phyloP scores from a whole-genome alignment of 2,113 vertebrate species.

The Saguinus imperator region DNA sequence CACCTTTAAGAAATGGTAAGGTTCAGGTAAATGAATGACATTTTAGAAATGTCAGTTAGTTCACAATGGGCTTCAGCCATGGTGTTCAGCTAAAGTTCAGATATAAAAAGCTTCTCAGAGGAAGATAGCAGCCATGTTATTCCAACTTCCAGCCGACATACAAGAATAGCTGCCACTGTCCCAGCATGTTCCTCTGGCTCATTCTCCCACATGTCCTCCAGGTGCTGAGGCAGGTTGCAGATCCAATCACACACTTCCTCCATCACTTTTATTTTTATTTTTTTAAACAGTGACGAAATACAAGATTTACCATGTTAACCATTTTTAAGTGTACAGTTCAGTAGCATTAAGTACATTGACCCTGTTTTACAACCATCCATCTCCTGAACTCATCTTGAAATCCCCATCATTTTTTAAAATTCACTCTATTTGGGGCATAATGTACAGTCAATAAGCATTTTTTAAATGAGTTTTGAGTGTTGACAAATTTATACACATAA shows the following conservation, averaged over 20 bases:
- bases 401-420: not conserved
- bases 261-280: not conserved
- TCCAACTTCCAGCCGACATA: conserved; percentile 92
- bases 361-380: not conserved
- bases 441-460: not conserved
- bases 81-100: conserved; percentile 90
- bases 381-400: not conserved
- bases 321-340: not conserved
- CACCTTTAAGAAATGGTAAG: conserved; percentile 82
- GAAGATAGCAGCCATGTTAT: conserved; percentile 92
- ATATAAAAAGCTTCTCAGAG: conserved; percentile 89
- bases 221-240: not conserved
- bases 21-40: not conserved
- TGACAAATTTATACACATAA: not conserved
- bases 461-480: not conserved
- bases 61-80: conserved; percentile 87
- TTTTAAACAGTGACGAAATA: not conserved
- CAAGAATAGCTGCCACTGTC: conserved; percentile 91
- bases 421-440: not conserved
- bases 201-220: not conserved
- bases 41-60: conserved; percentile 78
- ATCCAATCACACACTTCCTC: not conserved
- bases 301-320: not conserved
- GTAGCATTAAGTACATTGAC: not conserved
- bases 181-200: not conserved